Conservation (phyloP, 1,140 invertebrate genomes). For the Cecropterus lyciades region DNA sequence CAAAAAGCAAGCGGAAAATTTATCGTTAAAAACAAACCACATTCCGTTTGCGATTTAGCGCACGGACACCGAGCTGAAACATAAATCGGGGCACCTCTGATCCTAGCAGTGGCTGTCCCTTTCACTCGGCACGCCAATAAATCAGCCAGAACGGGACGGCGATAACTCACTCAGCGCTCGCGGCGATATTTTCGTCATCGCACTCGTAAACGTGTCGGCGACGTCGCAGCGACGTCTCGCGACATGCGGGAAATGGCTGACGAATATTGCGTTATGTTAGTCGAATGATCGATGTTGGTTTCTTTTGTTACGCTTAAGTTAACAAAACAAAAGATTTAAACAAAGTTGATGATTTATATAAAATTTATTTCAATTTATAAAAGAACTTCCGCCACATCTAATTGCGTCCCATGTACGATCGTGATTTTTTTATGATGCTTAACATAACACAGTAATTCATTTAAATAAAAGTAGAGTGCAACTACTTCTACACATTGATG, state of each 20-base stretch:
- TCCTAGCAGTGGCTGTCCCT: slow-evolving; percentile 45
- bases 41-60: slow-evolving; percentile 22
- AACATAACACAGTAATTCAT: too few species aligned
- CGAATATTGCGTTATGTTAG: slow-evolving; percentile 40
- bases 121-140: slow-evolving; percentile 60
- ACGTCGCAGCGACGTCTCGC: slow-evolving; percentile 47
- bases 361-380: too few species aligned
- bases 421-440: too few species aligned
- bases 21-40: slow-evolving; percentile 21
- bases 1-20: slow-evolving; percentile 22
- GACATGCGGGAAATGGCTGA: slow-evolving; percentile 41
- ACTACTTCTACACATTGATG: too few species aligned
- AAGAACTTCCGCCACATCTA: too few species aligned
- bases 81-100: slow-evolving; percentile 40
- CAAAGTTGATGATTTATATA: too few species aligned
- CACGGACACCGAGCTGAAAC: slow-evolving; percentile 11
- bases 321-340: too few species aligned
- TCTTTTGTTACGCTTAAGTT: neutral
- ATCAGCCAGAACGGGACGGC: slow-evolving; percentile 56
- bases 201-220: slow-evolving; percentile 63
- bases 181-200: slow-evolving; percentile 68
- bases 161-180: slow-evolving; percentile 62
- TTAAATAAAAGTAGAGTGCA: too few species aligned
- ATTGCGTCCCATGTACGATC: too few species aligned
- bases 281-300: slow-evolving; percentile 30